These are phyloP conservation scores for Chionomys nivalis DNA, from an alignment of 2,113 vertebrate genomes.

Conservation along the genomic window DNA sequence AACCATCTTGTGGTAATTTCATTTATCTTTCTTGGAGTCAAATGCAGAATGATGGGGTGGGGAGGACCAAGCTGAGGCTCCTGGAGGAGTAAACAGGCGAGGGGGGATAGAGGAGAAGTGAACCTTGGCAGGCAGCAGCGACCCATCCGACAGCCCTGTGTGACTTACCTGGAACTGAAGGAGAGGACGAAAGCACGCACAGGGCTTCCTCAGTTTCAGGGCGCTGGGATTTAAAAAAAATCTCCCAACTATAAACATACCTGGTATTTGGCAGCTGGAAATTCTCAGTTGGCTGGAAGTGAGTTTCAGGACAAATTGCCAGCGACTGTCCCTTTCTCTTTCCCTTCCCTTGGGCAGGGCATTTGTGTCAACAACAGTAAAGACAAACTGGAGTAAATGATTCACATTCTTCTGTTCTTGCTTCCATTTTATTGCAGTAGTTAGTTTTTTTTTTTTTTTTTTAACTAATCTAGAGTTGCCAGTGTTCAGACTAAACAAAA, in stretches of 20 bases:
- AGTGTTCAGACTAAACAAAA: neutral
- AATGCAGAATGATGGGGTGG: neutral
- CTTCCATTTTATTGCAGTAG: neutral
- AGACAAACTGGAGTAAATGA: neutral
- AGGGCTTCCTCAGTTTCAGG: slow-evolving; percentile 39
- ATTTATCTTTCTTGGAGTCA: slow-evolving; percentile 29
- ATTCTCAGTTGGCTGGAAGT: slow-evolving; percentile 64
- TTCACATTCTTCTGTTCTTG: neutral
- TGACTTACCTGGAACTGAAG: neutral
- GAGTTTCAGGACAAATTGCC: slow-evolving; percentile 69
- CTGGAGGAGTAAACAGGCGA: neutral
- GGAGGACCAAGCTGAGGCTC: neutral
- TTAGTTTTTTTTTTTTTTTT: neutral
- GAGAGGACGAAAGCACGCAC: neutral
- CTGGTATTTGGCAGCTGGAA: slow-evolving; percentile 50
- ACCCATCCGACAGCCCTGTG: neutral
- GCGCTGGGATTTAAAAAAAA: neutral
- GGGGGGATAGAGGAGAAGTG: neutral
- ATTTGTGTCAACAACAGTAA: slow-evolving; percentile 42
- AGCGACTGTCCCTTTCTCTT: neutral
- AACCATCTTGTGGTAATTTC: neutral
- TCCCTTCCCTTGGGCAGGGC: neutral
- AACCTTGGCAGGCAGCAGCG: neutral
- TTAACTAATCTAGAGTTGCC: neutral
- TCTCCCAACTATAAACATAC: slow-evolving; percentile 19